A percentile compares a stretch with the other conserved stretches of the same genome.
Conservation (phyloP, 2,113 vertebrate species). For the Tor tambroides region DNA sequence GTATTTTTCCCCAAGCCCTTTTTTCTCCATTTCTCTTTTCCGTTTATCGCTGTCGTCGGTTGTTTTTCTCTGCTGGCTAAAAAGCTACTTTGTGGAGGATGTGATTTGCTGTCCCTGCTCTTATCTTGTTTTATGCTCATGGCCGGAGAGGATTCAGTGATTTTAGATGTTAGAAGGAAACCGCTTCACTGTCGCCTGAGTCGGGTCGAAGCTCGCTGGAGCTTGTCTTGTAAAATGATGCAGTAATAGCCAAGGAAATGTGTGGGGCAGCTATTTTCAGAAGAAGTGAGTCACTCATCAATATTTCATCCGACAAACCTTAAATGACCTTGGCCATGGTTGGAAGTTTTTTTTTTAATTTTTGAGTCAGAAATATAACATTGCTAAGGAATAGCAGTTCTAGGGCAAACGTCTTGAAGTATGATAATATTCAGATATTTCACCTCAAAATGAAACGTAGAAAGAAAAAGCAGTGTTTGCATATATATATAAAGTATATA, state of each 20-base stretch:
- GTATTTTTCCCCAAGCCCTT: background rate
- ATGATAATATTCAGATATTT: background rate
- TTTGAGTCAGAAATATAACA: conserved; percentile 5
- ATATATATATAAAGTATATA: too few relatives aligned
- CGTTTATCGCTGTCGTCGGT: background rate
- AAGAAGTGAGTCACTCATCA: conserved; percentile 27
- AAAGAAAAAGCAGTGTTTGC: background rate
- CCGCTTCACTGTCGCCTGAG: background rate
- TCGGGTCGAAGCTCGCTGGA: background rate
- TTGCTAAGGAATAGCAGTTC: background rate
- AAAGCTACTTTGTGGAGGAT: conserved; percentile 24
- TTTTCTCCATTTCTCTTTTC: background rate
- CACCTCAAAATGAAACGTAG: background rate
- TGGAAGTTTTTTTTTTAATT: background rate
- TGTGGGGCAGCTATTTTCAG: conserved; percentile 44
- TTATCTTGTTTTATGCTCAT: background rate
- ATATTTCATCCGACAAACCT: conserved; percentile 38
- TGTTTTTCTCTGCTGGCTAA: conserved; percentile 22
- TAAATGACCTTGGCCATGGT: background rate
- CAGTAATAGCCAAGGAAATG: conserved; percentile 32
- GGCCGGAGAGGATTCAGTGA: background rate
- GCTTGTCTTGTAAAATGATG: background rate
- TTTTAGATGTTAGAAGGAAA: background rate
- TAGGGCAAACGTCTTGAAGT: background rate
- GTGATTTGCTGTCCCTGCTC: background rate